Percentiles rank a stretch among this genome's conserved stretches.
Evolutionary conservation across 1,140 invertebrate genomes (phyloP).

Genomic region (Bactericera cockerelli): DNA sequence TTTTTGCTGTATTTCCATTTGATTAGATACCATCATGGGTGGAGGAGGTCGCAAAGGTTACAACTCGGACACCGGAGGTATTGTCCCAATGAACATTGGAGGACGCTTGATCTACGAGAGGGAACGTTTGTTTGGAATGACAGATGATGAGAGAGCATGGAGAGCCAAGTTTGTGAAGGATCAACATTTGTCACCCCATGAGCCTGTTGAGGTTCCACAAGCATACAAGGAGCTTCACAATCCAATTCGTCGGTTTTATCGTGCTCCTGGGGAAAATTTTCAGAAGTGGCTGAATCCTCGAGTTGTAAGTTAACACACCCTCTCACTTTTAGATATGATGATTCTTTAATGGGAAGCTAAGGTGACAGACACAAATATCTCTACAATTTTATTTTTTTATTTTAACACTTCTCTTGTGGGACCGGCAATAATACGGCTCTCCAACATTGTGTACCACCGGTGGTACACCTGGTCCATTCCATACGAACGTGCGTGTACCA

Average conservation of each 20-base stretch:
- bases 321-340: slow-evolving; percentile 12
- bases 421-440: too few relatives aligned
- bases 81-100: slow-evolving; percentile 51
- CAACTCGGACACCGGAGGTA: slow-evolving; percentile 38
- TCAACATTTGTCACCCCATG: slow-evolving; percentile 52
- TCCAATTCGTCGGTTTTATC: slow-evolving; percentile 58
- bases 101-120: slow-evolving; percentile 55
- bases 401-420: too few relatives aligned
- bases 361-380: too few relatives aligned
- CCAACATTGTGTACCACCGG: too few relatives aligned
- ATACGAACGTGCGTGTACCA: too few relatives aligned
- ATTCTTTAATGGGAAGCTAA: slow-evolving; percentile 25
- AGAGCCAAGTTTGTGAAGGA: slow-evolving; percentile 68
- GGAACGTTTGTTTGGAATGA: slow-evolving; percentile 66
- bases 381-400: too few relatives aligned
- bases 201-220: slow-evolving; percentile 48
- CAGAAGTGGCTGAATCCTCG: slow-evolving; percentile 34
- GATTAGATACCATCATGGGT: slow-evolving; percentile 9
- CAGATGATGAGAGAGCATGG: slow-evolving; percentile 62
- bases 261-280: slow-evolving; percentile 47
- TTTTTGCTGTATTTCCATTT: too few relatives aligned
- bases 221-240: slow-evolving; percentile 52
- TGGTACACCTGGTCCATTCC: too few relatives aligned
- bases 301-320: slow-evolving; percentile 39
- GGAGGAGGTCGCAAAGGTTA: background rate